Evolutionary conservation across 37 sponge, comb jelly and placozoan genomes (phyloP), one percentile per base, ranked within the genome.

Genomic region (Agelas oroides): DNA sequence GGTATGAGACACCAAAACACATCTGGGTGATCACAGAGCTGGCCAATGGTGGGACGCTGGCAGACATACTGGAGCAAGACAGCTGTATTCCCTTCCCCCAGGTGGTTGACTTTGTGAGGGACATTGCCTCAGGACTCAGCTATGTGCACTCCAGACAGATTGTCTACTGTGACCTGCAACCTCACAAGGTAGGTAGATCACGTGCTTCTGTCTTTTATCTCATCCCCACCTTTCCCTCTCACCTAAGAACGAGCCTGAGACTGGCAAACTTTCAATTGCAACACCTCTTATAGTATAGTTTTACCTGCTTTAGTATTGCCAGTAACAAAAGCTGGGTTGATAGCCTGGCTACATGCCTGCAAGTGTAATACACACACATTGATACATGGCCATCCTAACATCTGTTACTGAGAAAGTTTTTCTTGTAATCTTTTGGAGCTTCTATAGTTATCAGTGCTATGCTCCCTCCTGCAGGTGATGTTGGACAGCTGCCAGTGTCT

Each of bases 1-100:
- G 94, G 94, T 93, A 93, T 68, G 87, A 89, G 61, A 88, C 94
- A 8, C 77, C 90, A 1, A 75, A 89, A 70, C 94, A 93, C 52
- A 74, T 93, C 36, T 93, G 94, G 94, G 58, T 86, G 17, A 89
- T 93, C 18, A 87, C 79, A 30, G 90, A 93, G 61, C 77, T 93
- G 34, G 91, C 87, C 67, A 59, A 65, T 30, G 94, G 87, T 28
- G 90, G 94, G 23, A 87, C 90, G 0, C 81, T 93, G 30, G 70
- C 61, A 34, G 83, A 82, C 32, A 66, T 93, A 1, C 66, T 89
- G 64, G 79, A 76, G 27, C 86, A 85, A 71, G 94, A 93, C 79
- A 87, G 90, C 35, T 64, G 73, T 27, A 77, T 93, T 14, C 83
- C 86, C 18, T 70, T 61, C 39, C 54, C 33, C 2, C 24, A 56